Evolutionary conservation across 2,888 invertebrate genomes (phyloP).

Genomic region (Ligdia adustata): DNA sequence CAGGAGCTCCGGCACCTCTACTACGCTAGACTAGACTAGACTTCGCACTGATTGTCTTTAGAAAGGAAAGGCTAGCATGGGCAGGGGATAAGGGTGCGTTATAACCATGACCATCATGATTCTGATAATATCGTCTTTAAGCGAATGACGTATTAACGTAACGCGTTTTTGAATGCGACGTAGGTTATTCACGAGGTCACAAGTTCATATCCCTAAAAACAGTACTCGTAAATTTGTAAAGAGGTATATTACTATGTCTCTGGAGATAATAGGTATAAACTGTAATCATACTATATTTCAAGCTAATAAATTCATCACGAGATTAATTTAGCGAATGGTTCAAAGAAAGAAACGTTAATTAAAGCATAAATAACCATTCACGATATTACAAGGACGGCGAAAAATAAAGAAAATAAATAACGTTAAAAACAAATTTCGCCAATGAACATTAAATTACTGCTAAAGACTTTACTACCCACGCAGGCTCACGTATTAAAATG

Average conservation of each 20-base stretch:
- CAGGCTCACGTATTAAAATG: too few relatives aligned
- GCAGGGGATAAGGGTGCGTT: too few relatives aligned
- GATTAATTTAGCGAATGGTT: constrained; percentile 12
- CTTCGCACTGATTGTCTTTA: too few relatives aligned
- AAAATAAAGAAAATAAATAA: constrained; percentile 11
- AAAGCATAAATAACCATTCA: constrained; percentile 19
- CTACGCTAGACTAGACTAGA: too few relatives aligned
- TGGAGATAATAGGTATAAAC: background rate
- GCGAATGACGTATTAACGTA: too few relatives aligned
- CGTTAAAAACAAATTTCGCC: background rate
- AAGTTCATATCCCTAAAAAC: background rate
- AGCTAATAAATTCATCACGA: constrained; percentile 19
- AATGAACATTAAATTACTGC: background rate
- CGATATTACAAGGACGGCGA: constrained; percentile 2
- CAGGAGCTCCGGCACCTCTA: too few relatives aligned
- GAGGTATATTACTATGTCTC: too few relatives aligned
- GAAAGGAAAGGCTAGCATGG: too few relatives aligned
- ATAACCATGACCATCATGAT: too few relatives aligned
- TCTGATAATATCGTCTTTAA: too few relatives aligned
- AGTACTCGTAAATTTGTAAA: background rate
- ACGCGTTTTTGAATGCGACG: too few relatives aligned
- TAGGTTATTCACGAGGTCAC: too few relatives aligned
- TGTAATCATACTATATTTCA: constrained; percentile 4
- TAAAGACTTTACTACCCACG: background rate
- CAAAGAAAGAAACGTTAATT: constrained; percentile 16